Conservation (phyloP, 2,888 invertebrate genomes). For the Choreutis nemorana region DNA sequence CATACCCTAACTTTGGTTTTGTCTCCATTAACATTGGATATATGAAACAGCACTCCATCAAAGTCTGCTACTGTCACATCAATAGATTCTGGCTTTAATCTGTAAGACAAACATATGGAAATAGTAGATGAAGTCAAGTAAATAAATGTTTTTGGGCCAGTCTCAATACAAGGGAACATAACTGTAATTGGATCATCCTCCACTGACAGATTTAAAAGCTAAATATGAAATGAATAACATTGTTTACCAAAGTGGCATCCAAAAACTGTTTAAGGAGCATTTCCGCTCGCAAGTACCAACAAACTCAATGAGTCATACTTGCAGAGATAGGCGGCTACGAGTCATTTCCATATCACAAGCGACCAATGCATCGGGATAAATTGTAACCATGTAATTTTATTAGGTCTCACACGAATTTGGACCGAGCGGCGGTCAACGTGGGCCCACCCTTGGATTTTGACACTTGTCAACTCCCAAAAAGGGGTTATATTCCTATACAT, state of each 20-base stretch:
- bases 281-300: slow-evolving; percentile 49
- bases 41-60: slow-evolving; percentile 98
- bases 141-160: too few species aligned
- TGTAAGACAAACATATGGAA: slow-evolving; percentile 66
- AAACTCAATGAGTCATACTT: slow-evolving; percentile 50
- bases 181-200: too few species aligned
- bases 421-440: slow-evolving; percentile 50
- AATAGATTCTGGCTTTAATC: slow-evolving; percentile 93
- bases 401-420: slow-evolving; percentile 13
- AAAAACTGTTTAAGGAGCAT: slow-evolving; percentile 47
- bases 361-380: slow-evolving; percentile 24
- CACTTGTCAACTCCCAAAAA: slow-evolving; percentile 51
- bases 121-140: too few species aligned
- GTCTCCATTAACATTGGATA: slow-evolving; percentile 96
- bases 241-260: slow-evolving; percentile 44
- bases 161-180: too few species aligned
- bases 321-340: slow-evolving; percentile 46
- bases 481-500: slow-evolving; percentile 43
- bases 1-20: slow-evolving; percentile 97
- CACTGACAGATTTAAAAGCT: too few species aligned
- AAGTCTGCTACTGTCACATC: slow-evolving; percentile 97
- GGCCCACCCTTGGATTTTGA: slow-evolving; percentile 58
- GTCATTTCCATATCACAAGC: slow-evolving; percentile 39
- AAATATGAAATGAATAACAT: slow-evolving; percentile 23
- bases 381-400: slow-evolving; percentile 9